Percentiles rank a stretch among this genome's conserved stretches.
phyloP scores from a whole-genome alignment of 2,888 invertebrate genomes.

The Listrodromus nycthemerus region DNA sequence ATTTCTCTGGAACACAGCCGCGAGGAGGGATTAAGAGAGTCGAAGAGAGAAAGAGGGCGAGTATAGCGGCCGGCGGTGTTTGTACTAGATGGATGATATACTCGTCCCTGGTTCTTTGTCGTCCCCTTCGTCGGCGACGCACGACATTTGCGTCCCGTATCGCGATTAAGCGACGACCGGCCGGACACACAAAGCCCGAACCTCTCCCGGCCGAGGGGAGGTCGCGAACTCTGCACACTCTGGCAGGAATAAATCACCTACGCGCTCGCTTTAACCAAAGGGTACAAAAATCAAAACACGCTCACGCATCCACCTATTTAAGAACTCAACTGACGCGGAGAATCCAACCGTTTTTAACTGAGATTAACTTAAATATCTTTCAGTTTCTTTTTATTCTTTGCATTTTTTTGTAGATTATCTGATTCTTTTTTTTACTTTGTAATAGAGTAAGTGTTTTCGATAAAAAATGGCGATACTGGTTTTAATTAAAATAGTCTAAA shows the following conservation, averaged over 20 bases:
- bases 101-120: conserved; percentile 22
- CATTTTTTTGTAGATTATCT: neutral
- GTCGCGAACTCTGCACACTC: conserved; percentile 42
- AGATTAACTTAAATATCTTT: neutral
- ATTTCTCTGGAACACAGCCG: conserved; percentile 21
- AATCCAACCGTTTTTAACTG: neutral
- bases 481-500: too few species aligned
- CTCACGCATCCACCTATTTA: conserved; percentile 12
- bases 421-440: neutral
- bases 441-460: neutral
- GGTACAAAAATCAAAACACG: conserved; percentile 22
- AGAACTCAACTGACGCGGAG: conserved; percentile 15
- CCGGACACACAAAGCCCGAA: conserved; percentile 39
- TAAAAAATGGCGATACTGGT: neutral
- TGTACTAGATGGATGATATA: conserved; percentile 12
- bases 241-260: neutral
- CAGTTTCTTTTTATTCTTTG: neutral
- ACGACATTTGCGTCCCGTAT: conserved; percentile 50
- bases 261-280: neutral
- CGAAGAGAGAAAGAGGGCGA: conserved; percentile 6
- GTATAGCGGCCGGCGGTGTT: conserved; percentile 1
- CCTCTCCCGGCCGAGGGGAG: conserved; percentile 46
- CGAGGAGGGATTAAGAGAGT: neutral
- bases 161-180: conserved; percentile 37
- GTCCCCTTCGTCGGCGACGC: conserved; percentile 41